These are phyloP conservation scores for Porites cylindrica DNA, from an alignment of 92 coral and sea anemone genomes.

Conservation along the genomic window DNA sequence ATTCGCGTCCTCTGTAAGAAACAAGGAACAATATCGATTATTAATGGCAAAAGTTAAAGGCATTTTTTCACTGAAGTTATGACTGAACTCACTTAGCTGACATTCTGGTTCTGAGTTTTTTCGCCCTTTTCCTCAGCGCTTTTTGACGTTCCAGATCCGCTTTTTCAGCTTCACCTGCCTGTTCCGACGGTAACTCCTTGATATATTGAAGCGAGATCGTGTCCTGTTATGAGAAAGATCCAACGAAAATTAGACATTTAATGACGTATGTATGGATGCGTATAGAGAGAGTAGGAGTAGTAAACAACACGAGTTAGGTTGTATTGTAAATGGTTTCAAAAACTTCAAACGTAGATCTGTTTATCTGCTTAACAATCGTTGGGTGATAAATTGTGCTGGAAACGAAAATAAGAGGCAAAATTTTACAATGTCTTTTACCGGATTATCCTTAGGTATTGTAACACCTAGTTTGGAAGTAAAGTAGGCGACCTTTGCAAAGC, in stretches of 20 bases:
- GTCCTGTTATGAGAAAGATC: slow-evolving; percentile 59
- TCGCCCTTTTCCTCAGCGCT: slow-evolving; percentile 94
- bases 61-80: neutral
- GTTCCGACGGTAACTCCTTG: slow-evolving; percentile 90
- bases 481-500: no score
- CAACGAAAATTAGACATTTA: neutral
- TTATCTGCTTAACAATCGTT: no score
- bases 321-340: no score
- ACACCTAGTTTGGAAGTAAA: no score
- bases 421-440: no score
- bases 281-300: no score
- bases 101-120: slow-evolving; percentile 96
- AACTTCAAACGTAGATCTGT: no score
- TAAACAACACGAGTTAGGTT: no score
- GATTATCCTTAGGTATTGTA: no score
- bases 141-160: slow-evolving; percentile 91
- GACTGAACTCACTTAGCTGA: slow-evolving; percentile 82
- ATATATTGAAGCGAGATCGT: slow-evolving; percentile 91
- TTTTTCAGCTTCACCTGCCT: slow-evolving; percentile 80
- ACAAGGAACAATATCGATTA: neutral
- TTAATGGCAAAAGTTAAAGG: neutral
- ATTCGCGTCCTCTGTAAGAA: slow-evolving; percentile 88
- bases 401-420: no score
- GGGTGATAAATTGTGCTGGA: no score
- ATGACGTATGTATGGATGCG: no score